A percentile compares a stretch with the other conserved stretches of the same genome.
Conservation (phyloP, 92 coral and sea anemone genomes). For the Parazoanthus swiftii region DNA sequence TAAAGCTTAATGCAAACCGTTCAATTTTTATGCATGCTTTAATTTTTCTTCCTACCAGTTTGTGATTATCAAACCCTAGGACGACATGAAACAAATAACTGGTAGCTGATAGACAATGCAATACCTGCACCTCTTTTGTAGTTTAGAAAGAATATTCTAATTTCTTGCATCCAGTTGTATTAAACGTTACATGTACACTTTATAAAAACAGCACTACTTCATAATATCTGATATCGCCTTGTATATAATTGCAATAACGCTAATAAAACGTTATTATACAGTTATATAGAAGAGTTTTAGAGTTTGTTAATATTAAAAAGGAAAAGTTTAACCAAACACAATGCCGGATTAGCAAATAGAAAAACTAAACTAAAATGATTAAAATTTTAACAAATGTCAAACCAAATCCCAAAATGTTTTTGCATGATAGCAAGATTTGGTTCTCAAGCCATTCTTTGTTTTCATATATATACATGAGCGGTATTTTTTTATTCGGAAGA, state of each 20-base stretch:
- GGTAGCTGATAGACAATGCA: background rate
- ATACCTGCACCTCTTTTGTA: background rate
- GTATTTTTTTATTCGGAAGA: background rate
- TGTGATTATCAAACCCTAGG: background rate
- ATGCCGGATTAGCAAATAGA: background rate
- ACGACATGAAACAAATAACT: background rate
- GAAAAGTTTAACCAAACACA: background rate
- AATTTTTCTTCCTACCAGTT: background rate
- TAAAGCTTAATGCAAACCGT: background rate
- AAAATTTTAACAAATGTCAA: background rate
- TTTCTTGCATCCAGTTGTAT: constrained; percentile 4
- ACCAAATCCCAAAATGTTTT: background rate
- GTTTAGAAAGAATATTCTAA: background rate
- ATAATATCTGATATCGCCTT: constrained; percentile 47
- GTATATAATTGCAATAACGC: constrained; percentile 21
- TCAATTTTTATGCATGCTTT: background rate
- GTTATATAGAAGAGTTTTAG: background rate
- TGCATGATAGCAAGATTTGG: background rate
- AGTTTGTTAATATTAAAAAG: constrained; percentile 20
- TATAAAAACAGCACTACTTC: constrained; percentile 39
- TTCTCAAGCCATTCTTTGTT: background rate
- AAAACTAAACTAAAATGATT: background rate
- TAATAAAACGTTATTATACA: constrained; percentile 27
- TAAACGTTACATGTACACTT: constrained; percentile 14
- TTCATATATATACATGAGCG: no score